Evolutionary conservation across 2,113 vertebrate species (phyloP).

Genomic region (Psilopogon haemacephalus): DNA sequence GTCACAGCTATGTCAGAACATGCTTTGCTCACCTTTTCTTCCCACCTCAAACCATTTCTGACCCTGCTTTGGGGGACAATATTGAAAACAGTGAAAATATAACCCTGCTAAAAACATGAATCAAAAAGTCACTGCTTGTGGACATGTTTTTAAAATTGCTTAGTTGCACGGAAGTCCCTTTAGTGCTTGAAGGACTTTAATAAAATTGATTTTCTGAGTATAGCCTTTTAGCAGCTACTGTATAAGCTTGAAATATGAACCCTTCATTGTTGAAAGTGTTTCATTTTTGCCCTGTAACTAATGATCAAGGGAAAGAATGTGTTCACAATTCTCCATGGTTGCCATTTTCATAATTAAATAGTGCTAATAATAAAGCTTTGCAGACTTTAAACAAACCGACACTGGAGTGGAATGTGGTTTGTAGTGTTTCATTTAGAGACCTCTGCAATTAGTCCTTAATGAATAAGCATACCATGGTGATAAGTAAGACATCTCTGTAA

Average conservation of each 20-base stretch:
- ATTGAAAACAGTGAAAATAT: slow-evolving; percentile 88
- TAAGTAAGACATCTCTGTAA: slow-evolving; percentile 77
- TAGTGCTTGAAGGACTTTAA: slow-evolving; percentile 96
- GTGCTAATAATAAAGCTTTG: slow-evolving; percentile 95
- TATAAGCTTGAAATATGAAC: slow-evolving; percentile 99
- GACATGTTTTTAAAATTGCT: slow-evolving; percentile 97
- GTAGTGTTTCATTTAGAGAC: slow-evolving; percentile 84
- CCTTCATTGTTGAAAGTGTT: slow-evolving; percentile 97
- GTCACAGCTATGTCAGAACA: slow-evolving; percentile 55
- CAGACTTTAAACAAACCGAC: slow-evolving; percentile 93
- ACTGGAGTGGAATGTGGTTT: slow-evolving; percentile 79
- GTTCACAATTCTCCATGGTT: slow-evolving; percentile 92
- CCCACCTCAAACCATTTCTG: slow-evolving; percentile 76
- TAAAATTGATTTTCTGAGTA: slow-evolving; percentile 99
- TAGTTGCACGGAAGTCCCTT: slow-evolving; percentile 94
- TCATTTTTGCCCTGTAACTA: slow-evolving; percentile 93
- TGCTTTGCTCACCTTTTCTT: slow-evolving; percentile 24
- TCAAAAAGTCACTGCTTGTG: slow-evolving; percentile 83
- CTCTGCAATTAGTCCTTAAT: slow-evolving; percentile 84
- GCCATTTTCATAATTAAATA: slow-evolving; percentile 99
- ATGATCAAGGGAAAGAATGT: slow-evolving; percentile 92
- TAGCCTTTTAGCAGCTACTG: slow-evolving; percentile 95
- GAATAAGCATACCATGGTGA: slow-evolving; percentile 78
- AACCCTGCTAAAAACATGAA: slow-evolving; percentile 90
- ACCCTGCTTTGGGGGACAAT: slow-evolving; percentile 87